Evolutionary conservation across 2,797 vertebrate species (phyloP).

Genomic region (Coluber constrictor): DNA sequence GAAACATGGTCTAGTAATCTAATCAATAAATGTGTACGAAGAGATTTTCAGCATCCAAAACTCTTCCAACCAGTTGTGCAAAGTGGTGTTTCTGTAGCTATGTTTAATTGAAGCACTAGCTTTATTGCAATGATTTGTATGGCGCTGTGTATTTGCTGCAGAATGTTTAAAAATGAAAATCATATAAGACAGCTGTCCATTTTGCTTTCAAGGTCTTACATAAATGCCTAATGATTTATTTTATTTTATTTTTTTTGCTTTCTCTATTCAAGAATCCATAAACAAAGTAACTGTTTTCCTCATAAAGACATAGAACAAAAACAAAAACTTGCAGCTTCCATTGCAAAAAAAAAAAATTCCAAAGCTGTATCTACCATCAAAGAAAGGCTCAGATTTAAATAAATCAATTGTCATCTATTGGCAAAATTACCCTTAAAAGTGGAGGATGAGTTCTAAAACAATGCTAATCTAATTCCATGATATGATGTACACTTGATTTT

Average conservation of each 20-base stretch:
- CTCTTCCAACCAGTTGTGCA: neutral
- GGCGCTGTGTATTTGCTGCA: constrained; percentile 20
- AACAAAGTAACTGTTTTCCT: constrained; percentile 57
- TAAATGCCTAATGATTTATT: constrained; percentile 59
- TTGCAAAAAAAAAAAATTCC: constrained; percentile 34
- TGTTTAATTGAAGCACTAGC: constrained; percentile 33
- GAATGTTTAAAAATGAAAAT: constrained; percentile 1
- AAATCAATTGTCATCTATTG: constrained; percentile 55
- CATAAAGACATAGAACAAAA: constrained; percentile 47
- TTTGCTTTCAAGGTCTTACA: constrained; percentile 44
- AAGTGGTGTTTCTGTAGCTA: neutral
- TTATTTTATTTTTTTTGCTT: constrained; percentile 44
- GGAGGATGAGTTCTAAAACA: constrained; percentile 34
- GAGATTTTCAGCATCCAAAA: neutral
- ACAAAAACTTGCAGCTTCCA: constrained; percentile 28
- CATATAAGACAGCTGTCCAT: neutral
- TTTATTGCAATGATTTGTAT: constrained; percentile 23
- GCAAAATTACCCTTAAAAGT: constrained; percentile 42
- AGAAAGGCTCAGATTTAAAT: constrained; percentile 53
- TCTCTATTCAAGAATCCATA: constrained; percentile 52
- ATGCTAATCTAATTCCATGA: constrained; percentile 49
- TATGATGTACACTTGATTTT: constrained; percentile 25
- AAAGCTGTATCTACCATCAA: constrained; percentile 41
- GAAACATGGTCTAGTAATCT: neutral
- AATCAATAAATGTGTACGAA: neutral